A percentile compares a stretch with the other conserved stretches of the same genome.
These are phyloP conservation scores for Scaptomyza parva DNA, from an alignment of 2,888 invertebrate genomes.

Conservation along the genomic window DNA sequence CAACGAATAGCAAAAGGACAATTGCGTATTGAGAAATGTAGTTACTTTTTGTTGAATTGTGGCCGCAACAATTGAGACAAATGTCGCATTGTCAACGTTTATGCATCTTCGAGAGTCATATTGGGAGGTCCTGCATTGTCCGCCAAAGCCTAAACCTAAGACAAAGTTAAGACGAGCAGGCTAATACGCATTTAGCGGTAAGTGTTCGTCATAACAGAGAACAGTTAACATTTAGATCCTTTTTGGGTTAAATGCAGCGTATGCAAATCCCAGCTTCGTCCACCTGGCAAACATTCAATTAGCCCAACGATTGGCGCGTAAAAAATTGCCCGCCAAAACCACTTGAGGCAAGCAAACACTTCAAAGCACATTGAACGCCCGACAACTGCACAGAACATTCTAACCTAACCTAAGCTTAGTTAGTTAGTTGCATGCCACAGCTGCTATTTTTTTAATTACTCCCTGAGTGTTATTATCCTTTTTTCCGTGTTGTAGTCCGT, in stretches of 20 bases:
- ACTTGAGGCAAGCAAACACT: slow-evolving; percentile 44
- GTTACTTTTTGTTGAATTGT: slow-evolving; percentile 46
- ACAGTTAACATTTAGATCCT: slow-evolving; percentile 7
- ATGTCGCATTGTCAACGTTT: slow-evolving; percentile 65
- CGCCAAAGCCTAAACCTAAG: slow-evolving; percentile 10
- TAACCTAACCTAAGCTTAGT: slow-evolving; percentile 40
- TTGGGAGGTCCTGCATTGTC: slow-evolving; percentile 73
- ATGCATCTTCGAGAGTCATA: slow-evolving; percentile 67
- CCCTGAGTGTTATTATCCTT: slow-evolving; percentile 46
- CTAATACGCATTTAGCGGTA: slow-evolving; percentile 66
- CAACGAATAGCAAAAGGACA: slow-evolving; percentile 64
- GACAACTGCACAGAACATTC: background rate
- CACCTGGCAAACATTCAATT: slow-evolving; percentile 74
- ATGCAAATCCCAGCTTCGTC: slow-evolving; percentile 52
- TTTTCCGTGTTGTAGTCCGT: slow-evolving; percentile 37
- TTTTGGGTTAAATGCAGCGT: slow-evolving; percentile 59
- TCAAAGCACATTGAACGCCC: slow-evolving; percentile 52
- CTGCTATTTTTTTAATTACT: slow-evolving; percentile 61
- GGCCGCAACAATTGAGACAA: slow-evolving; percentile 59
- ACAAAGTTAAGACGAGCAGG: slow-evolving; percentile 30
- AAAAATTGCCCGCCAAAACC: slow-evolving; percentile 56
- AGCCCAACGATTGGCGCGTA: slow-evolving; percentile 70
- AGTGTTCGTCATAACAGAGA: slow-evolving; percentile 58
- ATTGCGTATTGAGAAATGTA: slow-evolving; percentile 72
- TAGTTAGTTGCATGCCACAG: slow-evolving; percentile 46